Conservation (phyloP, 2,797 vertebrate species). For the Amniataba percoides region DNA sequence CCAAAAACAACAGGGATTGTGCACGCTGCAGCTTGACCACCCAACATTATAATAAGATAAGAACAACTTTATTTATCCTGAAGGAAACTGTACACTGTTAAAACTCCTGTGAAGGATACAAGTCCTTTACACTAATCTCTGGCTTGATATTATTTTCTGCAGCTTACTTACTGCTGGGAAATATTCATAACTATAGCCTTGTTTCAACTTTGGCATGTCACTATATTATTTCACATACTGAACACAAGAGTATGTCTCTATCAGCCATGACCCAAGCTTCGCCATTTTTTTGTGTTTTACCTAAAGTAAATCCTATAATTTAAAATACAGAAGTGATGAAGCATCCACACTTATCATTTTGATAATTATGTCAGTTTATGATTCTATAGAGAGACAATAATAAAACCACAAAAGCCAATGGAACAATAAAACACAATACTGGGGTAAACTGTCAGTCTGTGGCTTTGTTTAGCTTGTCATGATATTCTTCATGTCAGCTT, state of each 20-base stretch:
- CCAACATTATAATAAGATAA: background rate
- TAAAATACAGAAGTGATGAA: background rate
- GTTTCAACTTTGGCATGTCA: background rate
- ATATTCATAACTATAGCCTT: background rate
- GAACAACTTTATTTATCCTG: too few species aligned
- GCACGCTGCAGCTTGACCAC: conserved; percentile 20
- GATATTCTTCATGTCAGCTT: background rate
- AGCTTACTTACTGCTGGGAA: background rate
- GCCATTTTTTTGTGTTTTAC: background rate
- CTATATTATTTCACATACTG: background rate
- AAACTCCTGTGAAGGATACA: conserved; percentile 3
- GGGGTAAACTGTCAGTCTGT: background rate
- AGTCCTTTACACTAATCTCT: background rate
- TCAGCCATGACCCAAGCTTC: background rate
- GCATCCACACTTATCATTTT: background rate
- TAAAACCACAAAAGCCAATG: background rate
- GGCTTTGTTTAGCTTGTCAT: background rate
- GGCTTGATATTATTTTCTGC: background rate
- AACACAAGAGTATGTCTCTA: background rate
- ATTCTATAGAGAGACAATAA: background rate
- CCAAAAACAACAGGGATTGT: conserved; percentile 57
- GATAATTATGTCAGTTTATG: background rate
- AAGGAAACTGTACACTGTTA: conserved; percentile 2
- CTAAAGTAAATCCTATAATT: background rate
- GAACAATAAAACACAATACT: background rate